phyloP scores from a whole-genome alignment of 1,140 invertebrate genomes.

The Drosophila ficusphila region DNA sequence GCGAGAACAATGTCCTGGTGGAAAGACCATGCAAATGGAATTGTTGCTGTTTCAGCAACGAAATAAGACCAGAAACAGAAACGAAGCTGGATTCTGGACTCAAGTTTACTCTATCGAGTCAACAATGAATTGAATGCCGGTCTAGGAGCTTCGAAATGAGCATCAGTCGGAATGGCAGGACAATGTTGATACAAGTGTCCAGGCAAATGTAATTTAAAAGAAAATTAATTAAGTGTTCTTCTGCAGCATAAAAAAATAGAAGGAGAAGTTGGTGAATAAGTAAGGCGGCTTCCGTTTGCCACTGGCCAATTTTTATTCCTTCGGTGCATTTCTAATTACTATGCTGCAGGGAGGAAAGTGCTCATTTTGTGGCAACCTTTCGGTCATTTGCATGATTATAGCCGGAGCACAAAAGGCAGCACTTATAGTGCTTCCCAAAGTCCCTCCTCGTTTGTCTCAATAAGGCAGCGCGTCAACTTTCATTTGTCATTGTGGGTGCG shows the following conservation, averaged over 20 bases:
- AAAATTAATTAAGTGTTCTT: conserved; percentile 73
- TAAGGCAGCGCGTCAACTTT: conserved; percentile 68
- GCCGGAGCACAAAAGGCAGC: conserved; percentile 4
- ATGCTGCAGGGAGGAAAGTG: conserved; percentile 6
- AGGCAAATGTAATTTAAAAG: conserved; percentile 66
- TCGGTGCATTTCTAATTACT: conserved; percentile 71
- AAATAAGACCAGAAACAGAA: conserved; percentile 8
- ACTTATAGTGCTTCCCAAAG: neutral
- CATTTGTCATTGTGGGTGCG: conserved; percentile 71
- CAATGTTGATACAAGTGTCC: conserved; percentile 64
- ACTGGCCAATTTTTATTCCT: conserved; percentile 42
- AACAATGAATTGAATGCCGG: conserved; percentile 72
- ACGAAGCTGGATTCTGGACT: too few relatives aligned
- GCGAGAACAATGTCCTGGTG: conserved; percentile 27
- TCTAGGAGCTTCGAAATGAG: conserved; percentile 51
- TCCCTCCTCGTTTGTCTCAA: conserved; percentile 64
- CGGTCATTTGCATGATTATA: conserved; percentile 57
- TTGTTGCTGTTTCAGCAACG: conserved; percentile 36
- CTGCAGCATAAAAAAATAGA: neutral
- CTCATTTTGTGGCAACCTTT: conserved; percentile 29
- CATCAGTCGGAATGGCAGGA: conserved; percentile 35
- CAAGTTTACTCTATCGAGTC: conserved; percentile 63
- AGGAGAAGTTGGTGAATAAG: conserved; percentile 22
- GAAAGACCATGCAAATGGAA: conserved; percentile 25
- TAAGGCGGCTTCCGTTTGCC: conserved; percentile 7